Evolutionary conservation across 2,888 invertebrate genomes (phyloP).

Genomic region (Thelaira solivaga): DNA sequence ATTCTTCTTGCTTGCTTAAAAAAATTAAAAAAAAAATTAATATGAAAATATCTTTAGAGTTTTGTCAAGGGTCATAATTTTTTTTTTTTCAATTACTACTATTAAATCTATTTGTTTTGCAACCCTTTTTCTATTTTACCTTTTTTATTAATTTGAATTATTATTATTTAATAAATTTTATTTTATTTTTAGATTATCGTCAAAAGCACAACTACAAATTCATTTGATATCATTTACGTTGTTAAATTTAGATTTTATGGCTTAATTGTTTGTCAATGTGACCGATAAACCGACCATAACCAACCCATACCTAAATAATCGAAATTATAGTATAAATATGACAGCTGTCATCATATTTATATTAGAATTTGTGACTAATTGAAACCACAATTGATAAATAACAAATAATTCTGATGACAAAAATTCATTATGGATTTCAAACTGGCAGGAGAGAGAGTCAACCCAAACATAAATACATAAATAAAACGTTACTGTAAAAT

Average conservation of each 20-base stretch:
- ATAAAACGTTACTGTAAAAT: too few species aligned
- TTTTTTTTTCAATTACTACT: too few species aligned
- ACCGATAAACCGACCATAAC: constrained; percentile 8
- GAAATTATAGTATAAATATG: constrained; percentile 20
- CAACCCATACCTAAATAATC: constrained; percentile 7
- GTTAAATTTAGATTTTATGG: not conserved
- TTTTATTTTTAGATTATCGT: constrained; percentile 5
- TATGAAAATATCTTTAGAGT: too few species aligned
- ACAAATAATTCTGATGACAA: not conserved
- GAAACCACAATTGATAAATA: constrained; percentile 34
- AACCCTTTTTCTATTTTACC: not conserved
- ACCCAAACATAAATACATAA: not conserved
- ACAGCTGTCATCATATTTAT: constrained; percentile 23
- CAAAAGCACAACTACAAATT: constrained; percentile 3
- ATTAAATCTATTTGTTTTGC: not conserved
- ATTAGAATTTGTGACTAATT: constrained; percentile 32
- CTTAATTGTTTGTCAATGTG: constrained; percentile 14
- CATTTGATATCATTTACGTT: not conserved
- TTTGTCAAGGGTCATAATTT: too few species aligned
- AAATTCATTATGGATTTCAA: not conserved
- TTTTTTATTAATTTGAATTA: too few species aligned
- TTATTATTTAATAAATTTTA: constrained; percentile 36
- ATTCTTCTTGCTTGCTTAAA: too few species aligned
- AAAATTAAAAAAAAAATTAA: too few species aligned
- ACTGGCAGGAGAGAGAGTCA: not conserved